A percentile compares a stretch with the other conserved stretches of the same genome.
Conservation (phyloP, 2,113 vertebrate species). For the Heteronetta atricapilla region DNA sequence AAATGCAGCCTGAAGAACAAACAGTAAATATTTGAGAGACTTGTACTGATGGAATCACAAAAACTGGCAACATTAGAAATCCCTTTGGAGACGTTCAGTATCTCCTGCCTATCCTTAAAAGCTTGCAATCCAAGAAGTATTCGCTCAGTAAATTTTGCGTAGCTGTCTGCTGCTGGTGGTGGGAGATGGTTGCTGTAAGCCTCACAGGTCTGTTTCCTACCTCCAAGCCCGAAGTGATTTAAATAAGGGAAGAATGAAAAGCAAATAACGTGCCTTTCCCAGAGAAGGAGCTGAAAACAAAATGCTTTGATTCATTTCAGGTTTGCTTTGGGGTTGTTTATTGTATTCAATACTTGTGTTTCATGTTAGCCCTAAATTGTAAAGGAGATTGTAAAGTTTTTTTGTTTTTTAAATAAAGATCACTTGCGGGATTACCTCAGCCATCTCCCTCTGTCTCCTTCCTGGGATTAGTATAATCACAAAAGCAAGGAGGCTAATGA, state of each 20-base stretch:
- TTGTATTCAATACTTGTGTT: background rate
- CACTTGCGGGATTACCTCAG: background rate
- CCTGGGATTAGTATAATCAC: background rate
- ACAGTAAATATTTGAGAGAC: slow-evolving; percentile 10
- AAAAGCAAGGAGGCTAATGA: background rate
- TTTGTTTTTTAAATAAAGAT: background rate
- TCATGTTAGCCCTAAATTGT: background rate
- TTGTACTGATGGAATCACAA: background rate
- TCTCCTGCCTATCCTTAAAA: background rate
- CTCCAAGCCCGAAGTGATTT: background rate
- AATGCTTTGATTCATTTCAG: background rate
- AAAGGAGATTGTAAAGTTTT: background rate
- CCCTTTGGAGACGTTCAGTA: background rate
- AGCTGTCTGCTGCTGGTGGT: background rate
- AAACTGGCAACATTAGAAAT: background rate
- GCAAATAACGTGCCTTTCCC: background rate
- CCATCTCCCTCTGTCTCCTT: background rate
- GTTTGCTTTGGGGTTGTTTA: background rate
- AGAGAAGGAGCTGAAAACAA: background rate
- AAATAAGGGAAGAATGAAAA: background rate
- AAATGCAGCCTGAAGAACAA: slow-evolving; percentile 10
- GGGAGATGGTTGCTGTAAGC: background rate
- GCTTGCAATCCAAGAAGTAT: background rate
- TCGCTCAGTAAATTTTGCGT: background rate
- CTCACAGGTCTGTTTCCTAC: background rate